Evolutionary conservation across 2,888 invertebrate genomes (phyloP), one percentile per base, ranked within the genome.

Genomic region (Ditylenchus weischeri): DNA sequence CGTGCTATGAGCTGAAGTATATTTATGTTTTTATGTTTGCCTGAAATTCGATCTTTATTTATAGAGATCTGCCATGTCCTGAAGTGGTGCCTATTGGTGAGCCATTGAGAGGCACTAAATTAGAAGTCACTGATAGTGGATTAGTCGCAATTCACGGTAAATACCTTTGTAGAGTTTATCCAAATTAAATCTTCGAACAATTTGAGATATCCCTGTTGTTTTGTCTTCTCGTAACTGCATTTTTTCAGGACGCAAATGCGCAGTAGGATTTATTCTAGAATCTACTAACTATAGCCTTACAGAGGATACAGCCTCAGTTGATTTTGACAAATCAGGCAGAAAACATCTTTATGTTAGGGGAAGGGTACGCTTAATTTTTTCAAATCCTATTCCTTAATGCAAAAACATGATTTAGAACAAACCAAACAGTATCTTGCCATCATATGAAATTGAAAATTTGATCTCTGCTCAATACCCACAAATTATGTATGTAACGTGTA

Each of bases 371-470:
- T 47, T 3, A 61, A 61, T 10, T 38, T 43, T 36, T 62, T 59
- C 57, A 38, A 7, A 18, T 43, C 47, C 11, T 47, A 29, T 35
- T 64, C 0, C 36, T 10, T 0, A 43, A 21, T 15, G 6, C 7
- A 19, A 21, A 18, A 51, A 35, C 19, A 21, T 29, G 19, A 48
- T 66, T 18, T 7, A 66, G 66, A 19, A 21, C n/a, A 66, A 66
- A 51, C 66, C 66, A 11, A 62, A 66, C 62, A 66, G 66, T 48
- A 38, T 57, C 23, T n/a, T 66, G 49, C 66, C 66, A 18, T 35
- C 64, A 35, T 43, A 50, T 50, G 66, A 66, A 48, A 47, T 36
- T n/a, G 66, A 66, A 35, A 35, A 13, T 15, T 21, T 57, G 29
- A 47, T 66, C 48, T 19, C 50, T 54, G 47, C 54, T 11, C 38